Base-by-base conservation (phyloP, 1,140 invertebrate species). In the Hyposmocoma kahamanoa region DNA sequence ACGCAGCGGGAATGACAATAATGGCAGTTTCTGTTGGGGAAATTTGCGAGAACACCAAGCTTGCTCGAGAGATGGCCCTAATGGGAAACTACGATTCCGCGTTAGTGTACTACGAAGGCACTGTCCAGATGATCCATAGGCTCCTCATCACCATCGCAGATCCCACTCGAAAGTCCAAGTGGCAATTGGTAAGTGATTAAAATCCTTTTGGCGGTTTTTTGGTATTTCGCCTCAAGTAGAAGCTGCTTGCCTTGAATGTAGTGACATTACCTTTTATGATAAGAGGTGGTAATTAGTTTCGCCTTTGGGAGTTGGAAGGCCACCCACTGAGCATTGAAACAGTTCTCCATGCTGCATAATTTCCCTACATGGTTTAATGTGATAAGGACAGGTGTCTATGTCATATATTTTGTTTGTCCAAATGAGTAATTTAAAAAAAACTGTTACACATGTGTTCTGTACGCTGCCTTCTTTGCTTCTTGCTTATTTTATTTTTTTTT, bases 1-100 rank as follows among this genome's bases (percentile, higher is more conserved):
- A 85, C 78, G 83, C 78, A 83, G 82, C 82, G 83, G 88, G 88
- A 89, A 90, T 90, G 89, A 89, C 89, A 86, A 88, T 89, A 81
- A 95, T 95, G 94, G 93, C 92, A 85, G 91, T 94, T 68, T 93
- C 92, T 70, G 90, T 95, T 73, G 93, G 90, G 79, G 95, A 97
- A 89, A 96, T 97, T 82, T 94, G 92, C 89, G 94, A 97, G 88
- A 96, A 96, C 87, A 93, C 95, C 46, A 97, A 96, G 87, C 87
- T 98, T 72, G 97, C 95, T 24, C 89, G 97, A 62, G 97, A 99
- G 87, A 96, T 95, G 92, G 95, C 96, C 47, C 87, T 98, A 53
- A 92, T 96, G 71, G 97, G 97, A 5, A 98, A 98, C 82, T 99
- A 99, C 78, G 97, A 98, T 69, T 95, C 95, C 48, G 94, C 97